Evolutionary conservation across 2,113 vertebrate species (phyloP).

Genomic region (Collichthys lucidus): DNA sequence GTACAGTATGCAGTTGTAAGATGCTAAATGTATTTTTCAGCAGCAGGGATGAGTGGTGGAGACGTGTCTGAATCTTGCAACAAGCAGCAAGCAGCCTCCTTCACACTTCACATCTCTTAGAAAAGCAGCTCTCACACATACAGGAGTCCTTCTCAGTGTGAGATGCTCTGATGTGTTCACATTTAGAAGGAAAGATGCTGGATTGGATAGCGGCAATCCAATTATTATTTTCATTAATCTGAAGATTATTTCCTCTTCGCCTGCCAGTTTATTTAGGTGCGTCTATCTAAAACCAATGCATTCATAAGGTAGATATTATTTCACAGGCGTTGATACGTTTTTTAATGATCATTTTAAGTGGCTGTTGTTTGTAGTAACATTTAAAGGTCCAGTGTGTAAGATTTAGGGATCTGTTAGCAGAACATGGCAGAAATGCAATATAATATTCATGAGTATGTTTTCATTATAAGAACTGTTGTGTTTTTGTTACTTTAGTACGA

Average conservation of each 20-base stretch:
- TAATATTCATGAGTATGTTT: no score
- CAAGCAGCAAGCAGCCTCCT: conserved; percentile 50
- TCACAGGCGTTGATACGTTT: background rate
- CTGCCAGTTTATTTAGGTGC: background rate
- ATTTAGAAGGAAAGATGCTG: conserved; percentile 15
- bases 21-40: conserved; percentile 55
- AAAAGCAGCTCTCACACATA: conserved; percentile 50
- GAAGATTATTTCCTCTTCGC: background rate
- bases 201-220: conserved; percentile 16
- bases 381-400: no score
- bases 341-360: background rate
- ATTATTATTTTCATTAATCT: conserved; percentile 17
- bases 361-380: background rate
- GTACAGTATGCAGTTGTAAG: conserved; percentile 28
- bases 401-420: no score
- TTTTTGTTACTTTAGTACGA: no score
- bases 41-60: conserved; percentile 38
- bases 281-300: background rate
- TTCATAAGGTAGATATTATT: background rate
- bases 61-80: conserved; percentile 41
- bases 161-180: conserved; percentile 49
- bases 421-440: no score
- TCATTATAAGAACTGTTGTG: no score
- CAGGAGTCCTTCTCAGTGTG: conserved; percentile 20
- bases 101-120: conserved; percentile 48